phyloP scores from a whole-genome alignment of 2,113 vertebrate genomes.

The Raja brachyura region DNA sequence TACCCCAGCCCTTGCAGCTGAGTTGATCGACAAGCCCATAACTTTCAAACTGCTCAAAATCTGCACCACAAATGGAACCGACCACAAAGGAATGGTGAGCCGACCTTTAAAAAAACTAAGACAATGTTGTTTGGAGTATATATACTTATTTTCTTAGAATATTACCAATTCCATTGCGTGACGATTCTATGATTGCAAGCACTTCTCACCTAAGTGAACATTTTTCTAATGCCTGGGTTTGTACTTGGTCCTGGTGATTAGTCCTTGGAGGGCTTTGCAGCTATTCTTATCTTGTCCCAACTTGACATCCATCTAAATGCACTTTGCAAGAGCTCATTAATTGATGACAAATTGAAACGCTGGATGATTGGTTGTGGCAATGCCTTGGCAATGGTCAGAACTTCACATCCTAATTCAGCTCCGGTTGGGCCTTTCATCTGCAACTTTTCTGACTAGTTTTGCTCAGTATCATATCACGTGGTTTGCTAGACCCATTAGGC shows the following conservation, averaged over 20 bases:
- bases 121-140: not conserved
- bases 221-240: not conserved
- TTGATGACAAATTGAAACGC: not conserved
- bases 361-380: too few species aligned
- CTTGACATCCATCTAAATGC: not conserved
- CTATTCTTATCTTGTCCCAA: not conserved
- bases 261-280: not conserved
- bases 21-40: constrained; percentile 11
- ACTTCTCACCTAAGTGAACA: not conserved
- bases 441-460: not conserved
- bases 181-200: not conserved
- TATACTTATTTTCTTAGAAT: not conserved
- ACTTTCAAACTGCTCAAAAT: constrained; percentile 35
- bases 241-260: not conserved
- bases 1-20: constrained; percentile 4
- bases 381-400: not conserved
- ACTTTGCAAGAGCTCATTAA: not conserved
- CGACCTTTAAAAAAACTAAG: not conserved
- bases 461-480: not conserved
- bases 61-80: constrained; percentile 23
- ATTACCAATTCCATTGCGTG: not conserved
- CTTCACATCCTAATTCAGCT: not conserved
- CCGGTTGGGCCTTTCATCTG: not conserved
- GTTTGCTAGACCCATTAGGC: not conserved
- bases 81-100: constrained; percentile 30